Base-by-base conservation (phyloP, 2,888 invertebrate genomes). In the Drosophila nigritarsus region DNA sequence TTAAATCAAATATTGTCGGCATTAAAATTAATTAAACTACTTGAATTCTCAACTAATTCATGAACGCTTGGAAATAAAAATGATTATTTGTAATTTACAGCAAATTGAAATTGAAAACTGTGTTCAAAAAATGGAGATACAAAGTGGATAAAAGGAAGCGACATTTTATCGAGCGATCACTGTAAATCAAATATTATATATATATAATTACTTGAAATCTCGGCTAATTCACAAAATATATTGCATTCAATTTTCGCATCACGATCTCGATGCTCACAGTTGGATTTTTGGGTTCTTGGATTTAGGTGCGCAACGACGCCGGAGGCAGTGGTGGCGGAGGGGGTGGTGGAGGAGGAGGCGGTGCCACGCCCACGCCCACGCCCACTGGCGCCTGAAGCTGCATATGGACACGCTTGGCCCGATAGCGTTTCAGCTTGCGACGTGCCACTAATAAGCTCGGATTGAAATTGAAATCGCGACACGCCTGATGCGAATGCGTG, bases 361-460 rank as follows among this genome's bases (percentile, higher is more conserved):
- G 40, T 30, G 42, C 42, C 75, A 65, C 30, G 74, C 55, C 36
- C 18, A 65, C 30, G 74, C 55, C 36, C 18, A 45, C 1, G 30
- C 24, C 24, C 36, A 56, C 50, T 36, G 66, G 65, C 29, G 64
- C 67, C 49, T 71, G 78, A 45, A 73, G 65, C 78, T 73, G 79
- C 65, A 75, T 60, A 29, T 73, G 82, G 40, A 69, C 72, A 1
- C 90, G 86, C 65, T 90, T 89, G n/a, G 86, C 75, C 30, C 92
- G 84, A 55, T 91, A 91, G 6, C 92, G 92, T 66, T 92, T 92
- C 27, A 92, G 73, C 70, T 92, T 91, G 38, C 92, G 92, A 2
- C 92, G 83, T 13, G 92, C 87, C 78, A 91, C 89, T 42, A 92
- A 90, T n/a, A 91, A 81, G 78, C 89, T 92, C 75, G 92, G 92